A percentile compares a stretch with the other conserved stretches of the same genome.
Conservation (phyloP, 2,113 vertebrate genomes). For the Cygnus buccinator region DNA sequence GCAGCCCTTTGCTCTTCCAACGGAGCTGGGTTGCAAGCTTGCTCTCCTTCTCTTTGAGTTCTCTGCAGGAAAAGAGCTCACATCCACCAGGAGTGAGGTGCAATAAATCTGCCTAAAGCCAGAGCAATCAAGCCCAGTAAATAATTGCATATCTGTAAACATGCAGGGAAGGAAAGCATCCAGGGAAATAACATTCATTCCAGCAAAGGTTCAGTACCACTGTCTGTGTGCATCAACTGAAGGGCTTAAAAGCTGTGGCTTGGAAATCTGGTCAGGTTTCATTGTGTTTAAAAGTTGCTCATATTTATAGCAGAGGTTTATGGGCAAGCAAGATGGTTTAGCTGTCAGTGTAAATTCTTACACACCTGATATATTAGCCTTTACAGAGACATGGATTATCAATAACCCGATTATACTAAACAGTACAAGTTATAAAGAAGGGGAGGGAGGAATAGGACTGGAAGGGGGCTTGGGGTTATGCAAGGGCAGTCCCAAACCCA, state of each 20-base stretch:
- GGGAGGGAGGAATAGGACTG: neutral
- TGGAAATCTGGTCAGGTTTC: neutral
- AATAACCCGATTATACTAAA: neutral
- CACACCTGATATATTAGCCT: neutral
- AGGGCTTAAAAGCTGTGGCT: neutral
- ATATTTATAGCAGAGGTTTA: neutral
- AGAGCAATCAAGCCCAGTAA: neutral
- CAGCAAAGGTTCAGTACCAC: neutral
- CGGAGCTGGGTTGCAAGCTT: too few relatives aligned
- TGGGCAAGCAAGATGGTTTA: neutral
- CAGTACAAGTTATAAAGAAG: neutral
- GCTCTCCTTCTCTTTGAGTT: neutral
- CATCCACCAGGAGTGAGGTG: neutral
- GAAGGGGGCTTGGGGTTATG: neutral
- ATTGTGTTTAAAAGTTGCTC: neutral
- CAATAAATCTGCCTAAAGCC: neutral
- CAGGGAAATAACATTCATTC: neutral
- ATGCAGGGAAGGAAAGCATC: neutral
- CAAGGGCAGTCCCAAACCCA: neutral
- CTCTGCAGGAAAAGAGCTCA: neutral
- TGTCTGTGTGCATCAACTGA: neutral
- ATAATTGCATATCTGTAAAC: neutral
- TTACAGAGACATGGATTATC: neutral
- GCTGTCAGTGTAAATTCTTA: neutral
- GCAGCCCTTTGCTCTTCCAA: neutral